Evolutionary conservation across 2,888 invertebrate genomes (phyloP).

Genomic region (Hymenopus coronatus): DNA sequence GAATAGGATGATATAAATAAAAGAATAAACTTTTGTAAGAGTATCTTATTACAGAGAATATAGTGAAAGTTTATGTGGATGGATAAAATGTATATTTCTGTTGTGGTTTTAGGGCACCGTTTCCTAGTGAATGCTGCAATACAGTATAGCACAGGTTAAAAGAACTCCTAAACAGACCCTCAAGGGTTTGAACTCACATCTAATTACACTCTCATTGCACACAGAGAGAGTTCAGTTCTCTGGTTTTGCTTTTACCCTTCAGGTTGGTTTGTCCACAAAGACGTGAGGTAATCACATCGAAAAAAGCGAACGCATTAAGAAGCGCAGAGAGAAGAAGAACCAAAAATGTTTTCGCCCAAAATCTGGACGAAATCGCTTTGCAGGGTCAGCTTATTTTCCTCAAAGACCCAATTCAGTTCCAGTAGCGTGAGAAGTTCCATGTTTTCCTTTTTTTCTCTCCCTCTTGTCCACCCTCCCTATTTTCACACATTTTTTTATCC

Average conservation of each 20-base stretch:
- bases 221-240: no score
- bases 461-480: neutral
- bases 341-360: neutral
- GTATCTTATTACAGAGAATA: no score
- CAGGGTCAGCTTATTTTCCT: constrained; percentile 26
- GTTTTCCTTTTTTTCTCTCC: neutral
- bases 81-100: no score
- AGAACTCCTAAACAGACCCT: no score
- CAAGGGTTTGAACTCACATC: no score
- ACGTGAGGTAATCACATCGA: neutral
- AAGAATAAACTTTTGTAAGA: no score
- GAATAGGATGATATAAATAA: no score
- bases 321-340: neutral
- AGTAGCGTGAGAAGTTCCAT: neutral
- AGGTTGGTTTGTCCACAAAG: neutral
- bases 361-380: constrained; percentile 7
- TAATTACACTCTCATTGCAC: neutral
- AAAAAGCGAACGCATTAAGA: neutral
- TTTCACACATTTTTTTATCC: neutral
- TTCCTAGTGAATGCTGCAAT: no score
- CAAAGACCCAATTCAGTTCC: constrained; percentile 17
- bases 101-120: no score
- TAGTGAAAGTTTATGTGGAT: no score
- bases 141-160: no score
- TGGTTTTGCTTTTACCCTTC: no score